Percentiles rank a stretch among this genome's conserved stretches.
Conservation (phyloP, 2,113 vertebrate species). For the Scomber japonicus region DNA sequence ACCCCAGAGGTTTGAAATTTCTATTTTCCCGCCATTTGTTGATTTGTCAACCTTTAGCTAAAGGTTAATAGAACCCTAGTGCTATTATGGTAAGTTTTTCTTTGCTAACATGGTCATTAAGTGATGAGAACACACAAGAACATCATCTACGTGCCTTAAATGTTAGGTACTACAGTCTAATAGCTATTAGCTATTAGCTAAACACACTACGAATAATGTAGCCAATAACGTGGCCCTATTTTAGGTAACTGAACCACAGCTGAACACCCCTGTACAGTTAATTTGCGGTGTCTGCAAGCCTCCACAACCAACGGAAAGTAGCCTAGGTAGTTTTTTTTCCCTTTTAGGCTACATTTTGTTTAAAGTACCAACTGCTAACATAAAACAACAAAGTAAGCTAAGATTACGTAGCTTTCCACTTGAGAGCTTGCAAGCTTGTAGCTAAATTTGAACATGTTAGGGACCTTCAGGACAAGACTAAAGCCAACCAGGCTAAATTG, state of each 20-base stretch:
- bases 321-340: background rate
- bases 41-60: constrained; percentile 44
- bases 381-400: background rate
- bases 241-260: background rate
- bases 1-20: background rate
- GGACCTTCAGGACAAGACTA: too few species aligned
- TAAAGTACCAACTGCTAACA: background rate
- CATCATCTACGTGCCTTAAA: background rate
- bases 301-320: background rate
- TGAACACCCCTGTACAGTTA: background rate
- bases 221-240: background rate
- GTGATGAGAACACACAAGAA: constrained; percentile 36
- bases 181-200: background rate
- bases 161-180: background rate
- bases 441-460: too few species aligned
- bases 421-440: too few species aligned
- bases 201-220: background rate
- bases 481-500: background rate
- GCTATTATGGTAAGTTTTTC: background rate
- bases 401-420: too few species aligned
- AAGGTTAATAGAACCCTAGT: constrained; percentile 14
- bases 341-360: too few species aligned
- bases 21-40: constrained; percentile 1
- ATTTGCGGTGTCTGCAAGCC: background rate
- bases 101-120: background rate